phyloP scores from a whole-genome alignment of 2,888 invertebrate species.

The Lypha dubia region DNA sequence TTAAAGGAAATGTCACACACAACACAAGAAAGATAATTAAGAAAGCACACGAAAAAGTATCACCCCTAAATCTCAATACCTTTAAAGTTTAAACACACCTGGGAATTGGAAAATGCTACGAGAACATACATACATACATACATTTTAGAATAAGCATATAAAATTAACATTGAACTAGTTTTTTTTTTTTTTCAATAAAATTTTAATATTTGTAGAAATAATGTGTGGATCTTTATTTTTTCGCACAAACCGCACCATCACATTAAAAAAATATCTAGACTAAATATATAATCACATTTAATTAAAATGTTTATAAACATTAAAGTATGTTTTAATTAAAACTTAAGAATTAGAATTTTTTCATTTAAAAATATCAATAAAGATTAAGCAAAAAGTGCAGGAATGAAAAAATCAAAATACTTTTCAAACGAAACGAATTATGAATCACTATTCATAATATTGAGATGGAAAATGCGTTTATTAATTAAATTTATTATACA shows the following conservation, averaged over 20 bases:
- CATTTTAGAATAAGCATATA: background rate
- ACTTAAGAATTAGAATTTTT: background rate
- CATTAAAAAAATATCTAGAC: background rate
- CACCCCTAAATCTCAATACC: constrained; percentile 44
- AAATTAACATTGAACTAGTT: constrained; percentile 68
- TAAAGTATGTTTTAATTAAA: constrained; percentile 6
- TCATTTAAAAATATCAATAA: background rate
- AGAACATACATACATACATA: too few relatives aligned
- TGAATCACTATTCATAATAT: constrained; percentile 22
- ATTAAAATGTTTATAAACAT: constrained; percentile 11
- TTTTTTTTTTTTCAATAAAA: too few relatives aligned
- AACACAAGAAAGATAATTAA: constrained; percentile 5
- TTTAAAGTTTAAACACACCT: constrained; percentile 59
- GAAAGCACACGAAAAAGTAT: background rate
- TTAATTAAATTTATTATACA: background rate
- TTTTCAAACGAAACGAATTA: constrained; percentile 1
- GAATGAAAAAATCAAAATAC: background rate
- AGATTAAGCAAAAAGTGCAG: background rate
- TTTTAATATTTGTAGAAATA: constrained; percentile 26
- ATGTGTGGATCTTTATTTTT: background rate
- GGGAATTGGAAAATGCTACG: constrained; percentile 25
- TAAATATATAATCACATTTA: constrained; percentile 31
- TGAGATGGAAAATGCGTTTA: constrained; percentile 8
- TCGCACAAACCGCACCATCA: background rate
- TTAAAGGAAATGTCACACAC: constrained; percentile 42